These are phyloP conservation scores for Matsumyia berberina DNA, from an alignment of 2,888 invertebrate genomes.

Conservation along the genomic window DNA sequence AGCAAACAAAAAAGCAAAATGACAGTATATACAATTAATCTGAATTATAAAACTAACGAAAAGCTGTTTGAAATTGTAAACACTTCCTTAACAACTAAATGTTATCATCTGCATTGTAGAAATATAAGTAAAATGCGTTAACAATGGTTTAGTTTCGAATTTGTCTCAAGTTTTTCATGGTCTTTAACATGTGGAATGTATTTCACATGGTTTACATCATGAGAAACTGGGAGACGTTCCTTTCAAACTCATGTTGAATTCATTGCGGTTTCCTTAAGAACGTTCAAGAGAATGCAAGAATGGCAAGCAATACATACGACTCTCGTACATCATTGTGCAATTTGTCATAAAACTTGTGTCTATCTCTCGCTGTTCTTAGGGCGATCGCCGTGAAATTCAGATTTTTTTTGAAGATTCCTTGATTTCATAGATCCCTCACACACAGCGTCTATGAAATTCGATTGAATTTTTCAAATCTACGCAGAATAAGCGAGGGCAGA, in stretches of 20 bases:
- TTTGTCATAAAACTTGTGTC: constrained; percentile 22
- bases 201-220: not conserved
- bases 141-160: constrained; percentile 20
- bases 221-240: not conserved
- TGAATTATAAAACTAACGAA: constrained; percentile 23
- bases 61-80: constrained; percentile 2
- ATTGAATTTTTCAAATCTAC: constrained; percentile 41
- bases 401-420: constrained; percentile 28
- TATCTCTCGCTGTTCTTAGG: not conserved
- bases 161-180: constrained; percentile 23
- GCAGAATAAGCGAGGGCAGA: constrained; percentile 15
- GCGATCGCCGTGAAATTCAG: constrained; percentile 38
- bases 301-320: constrained; percentile 37
- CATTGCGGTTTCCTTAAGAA: constrained; percentile 45
- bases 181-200: constrained; percentile 24
- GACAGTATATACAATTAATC: constrained; percentile 31
- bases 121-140: constrained; percentile 24
- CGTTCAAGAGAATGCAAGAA: not conserved
- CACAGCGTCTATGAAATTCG: constrained; percentile 25
- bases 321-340: constrained; percentile 16
- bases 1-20: constrained; percentile 42
- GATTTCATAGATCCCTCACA: constrained; percentile 22
- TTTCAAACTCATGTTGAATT: constrained; percentile 23
- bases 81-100: not conserved
- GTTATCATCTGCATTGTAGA: constrained; percentile 6